A percentile compares a stretch with the other conserved stretches of the same genome.
Conservation (phyloP, 2,113 vertebrate genomes). For the Erythrocercus mccallii region DNA sequence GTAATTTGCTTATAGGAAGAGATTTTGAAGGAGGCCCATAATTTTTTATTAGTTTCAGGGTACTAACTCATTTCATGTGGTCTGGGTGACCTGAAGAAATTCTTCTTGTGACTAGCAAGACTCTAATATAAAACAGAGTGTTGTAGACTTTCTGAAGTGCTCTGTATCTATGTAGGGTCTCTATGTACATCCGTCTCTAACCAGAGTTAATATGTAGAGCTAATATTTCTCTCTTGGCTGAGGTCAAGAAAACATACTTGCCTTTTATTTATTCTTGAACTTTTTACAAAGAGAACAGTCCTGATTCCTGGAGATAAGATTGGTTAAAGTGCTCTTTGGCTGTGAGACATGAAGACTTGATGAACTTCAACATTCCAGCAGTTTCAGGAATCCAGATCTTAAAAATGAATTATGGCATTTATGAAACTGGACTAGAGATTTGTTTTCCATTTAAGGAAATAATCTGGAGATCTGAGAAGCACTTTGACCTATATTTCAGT, state of each 20-base stretch:
- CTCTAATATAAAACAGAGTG: not conserved
- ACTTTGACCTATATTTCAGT: constrained; percentile 33
- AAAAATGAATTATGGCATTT: constrained; percentile 41
- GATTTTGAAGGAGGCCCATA: not conserved
- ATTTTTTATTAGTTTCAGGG: not conserved
- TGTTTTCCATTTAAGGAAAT: constrained; percentile 47
- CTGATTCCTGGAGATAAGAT: constrained; percentile 53
- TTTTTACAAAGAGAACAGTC: constrained; percentile 23
- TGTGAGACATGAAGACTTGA: constrained; percentile 19
- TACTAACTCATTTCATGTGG: not conserved
- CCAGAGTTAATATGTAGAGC: not conserved
- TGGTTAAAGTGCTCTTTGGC: constrained; percentile 27
- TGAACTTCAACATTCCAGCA: constrained; percentile 51
- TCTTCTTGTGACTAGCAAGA: not conserved
- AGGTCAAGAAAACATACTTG: constrained; percentile 42
- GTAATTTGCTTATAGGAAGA: not conserved
- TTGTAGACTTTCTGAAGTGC: not conserved
- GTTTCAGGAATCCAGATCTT: constrained; percentile 48
- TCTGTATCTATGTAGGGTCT: not conserved
- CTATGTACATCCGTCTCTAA: not conserved
- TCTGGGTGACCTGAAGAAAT: not conserved
- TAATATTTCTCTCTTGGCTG: not conserved
- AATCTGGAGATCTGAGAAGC: constrained; percentile 7
- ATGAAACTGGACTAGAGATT: constrained; percentile 2
- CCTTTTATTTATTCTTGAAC: constrained; percentile 41